These are phyloP conservation scores for Tetraneura akinire DNA, from an alignment of 1,140 invertebrate genomes.

Conservation along the genomic window DNA sequence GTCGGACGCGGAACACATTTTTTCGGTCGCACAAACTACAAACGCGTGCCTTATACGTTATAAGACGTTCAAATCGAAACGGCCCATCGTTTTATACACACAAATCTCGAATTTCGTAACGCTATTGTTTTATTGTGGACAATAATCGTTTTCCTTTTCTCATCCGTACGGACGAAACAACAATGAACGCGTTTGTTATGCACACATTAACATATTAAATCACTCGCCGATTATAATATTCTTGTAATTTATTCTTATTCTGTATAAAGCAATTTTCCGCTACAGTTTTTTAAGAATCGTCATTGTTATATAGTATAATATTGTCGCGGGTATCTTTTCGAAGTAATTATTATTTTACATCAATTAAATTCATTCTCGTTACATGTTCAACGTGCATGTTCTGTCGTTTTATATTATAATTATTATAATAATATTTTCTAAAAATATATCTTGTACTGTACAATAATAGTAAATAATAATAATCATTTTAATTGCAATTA, in stretches of 20 bases:
- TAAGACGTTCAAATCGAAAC: not conserved
- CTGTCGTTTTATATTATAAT: too few relatives aligned
- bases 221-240: not conserved
- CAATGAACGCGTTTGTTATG: slow-evolving; percentile 1
- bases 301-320: not conserved
- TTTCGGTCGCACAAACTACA: not conserved
- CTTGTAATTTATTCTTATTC: not conserved
- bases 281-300: not conserved
- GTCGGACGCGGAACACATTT: not conserved
- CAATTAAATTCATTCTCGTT: too few relatives aligned
- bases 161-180: not conserved
- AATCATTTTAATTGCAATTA: too few relatives aligned
- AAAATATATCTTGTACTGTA: too few relatives aligned
- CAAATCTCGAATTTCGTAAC: not conserved
- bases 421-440: too few relatives aligned
- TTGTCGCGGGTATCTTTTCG: too few relatives aligned
- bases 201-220: slow-evolving; percentile 35
- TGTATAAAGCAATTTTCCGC: slow-evolving; percentile 30
- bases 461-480: too few relatives aligned
- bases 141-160: slow-evolving; percentile 25
- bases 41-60: not conserved
- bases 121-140: slow-evolving; percentile 1
- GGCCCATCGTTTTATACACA: not conserved
- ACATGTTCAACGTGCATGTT: too few relatives aligned
- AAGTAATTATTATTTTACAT: too few relatives aligned